Evolutionary conservation across 1,140 invertebrate species (phyloP), one percentile per base, ranked within the genome.

Genomic region (Pomacea maculata): DNA sequence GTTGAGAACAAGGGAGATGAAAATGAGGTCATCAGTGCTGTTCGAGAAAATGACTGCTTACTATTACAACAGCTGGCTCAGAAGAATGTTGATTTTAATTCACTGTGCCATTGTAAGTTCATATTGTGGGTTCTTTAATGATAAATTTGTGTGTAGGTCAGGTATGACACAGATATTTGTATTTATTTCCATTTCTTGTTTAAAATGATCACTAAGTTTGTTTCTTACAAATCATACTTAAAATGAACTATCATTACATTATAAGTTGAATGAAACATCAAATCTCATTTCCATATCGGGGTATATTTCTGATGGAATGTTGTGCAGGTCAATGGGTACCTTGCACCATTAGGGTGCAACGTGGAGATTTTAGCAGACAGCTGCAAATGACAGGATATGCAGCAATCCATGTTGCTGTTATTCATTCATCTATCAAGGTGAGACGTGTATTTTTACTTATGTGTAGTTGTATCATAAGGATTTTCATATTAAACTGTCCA

Each of bases 311-410:
- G 0, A 21, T 9, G 11, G 21, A 7, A n/a, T 11, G 14, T 14
- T 67, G 34, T 67, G 21, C 75, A 78, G 75, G 25, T 63, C 63
- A 78, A n/a, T 34, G 61, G 61, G 1, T 21, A 45, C 75, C 75
- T 29, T 78, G 75, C 6, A 68, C 21, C 11, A 63, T 78, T 6
- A 63, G 63, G 21, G 75, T 68, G 29, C n/a, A 67, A 63, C 52
- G 61, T 52, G 75, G 52, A 21, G 34, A n/a, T 19, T 78, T 67
- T 52, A 78, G 15, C 25, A 78, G 67, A 52, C 75, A 78, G 64
- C 64, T 78, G 17, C 75, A 78, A 63, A 65, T 78, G 75, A 67
- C n/a, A 29, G 75, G 75, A 29, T 78, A 78, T 34, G 64, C 64
- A 52, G 55, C 75, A 21, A 29, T 78, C 12, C 75, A 78, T 54